Percentiles rank a stretch among this genome's conserved stretches.
These are phyloP conservation scores for Drosophila melanosoma DNA, from an alignment of 2,888 invertebrate species.

Conservation along the genomic window DNA sequence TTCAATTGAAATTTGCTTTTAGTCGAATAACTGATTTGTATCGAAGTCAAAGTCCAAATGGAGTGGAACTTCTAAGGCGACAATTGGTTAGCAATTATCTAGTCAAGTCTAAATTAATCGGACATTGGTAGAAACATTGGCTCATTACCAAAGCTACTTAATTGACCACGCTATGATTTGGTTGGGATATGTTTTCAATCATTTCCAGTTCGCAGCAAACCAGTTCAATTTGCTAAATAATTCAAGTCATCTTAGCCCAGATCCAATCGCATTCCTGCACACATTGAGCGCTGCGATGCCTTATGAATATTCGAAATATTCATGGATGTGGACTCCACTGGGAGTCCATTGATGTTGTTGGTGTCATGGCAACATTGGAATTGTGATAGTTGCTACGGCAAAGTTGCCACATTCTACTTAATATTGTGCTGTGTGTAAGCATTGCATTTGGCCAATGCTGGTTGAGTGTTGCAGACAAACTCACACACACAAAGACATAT, in stretches of 20 bases:
- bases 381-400: constrained; percentile 57
- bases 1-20: background rate
- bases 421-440: constrained; percentile 40
- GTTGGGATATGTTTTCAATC: background rate
- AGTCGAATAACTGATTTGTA: background rate
- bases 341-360: constrained; percentile 35
- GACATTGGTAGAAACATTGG: background rate
- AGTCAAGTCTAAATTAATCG: no score
- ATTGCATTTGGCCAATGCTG: constrained; percentile 24
- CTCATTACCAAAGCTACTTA: background rate
- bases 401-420: constrained; percentile 51
- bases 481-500: background rate
- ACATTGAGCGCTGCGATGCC: constrained; percentile 16
- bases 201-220: background rate
- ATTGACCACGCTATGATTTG: background rate
- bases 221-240: constrained; percentile 51
- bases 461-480: background rate
- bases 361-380: constrained; percentile 48
- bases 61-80: background rate
- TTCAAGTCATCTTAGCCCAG: constrained; percentile 21
- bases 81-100: background rate
- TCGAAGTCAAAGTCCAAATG: background rate
- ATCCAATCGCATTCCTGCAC: background rate
- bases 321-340: background rate
- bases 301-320: constrained; percentile 57